Base-by-base conservation (phyloP, 2,888 invertebrate genomes). In the Vannuccia rotundouncinata region DNA sequence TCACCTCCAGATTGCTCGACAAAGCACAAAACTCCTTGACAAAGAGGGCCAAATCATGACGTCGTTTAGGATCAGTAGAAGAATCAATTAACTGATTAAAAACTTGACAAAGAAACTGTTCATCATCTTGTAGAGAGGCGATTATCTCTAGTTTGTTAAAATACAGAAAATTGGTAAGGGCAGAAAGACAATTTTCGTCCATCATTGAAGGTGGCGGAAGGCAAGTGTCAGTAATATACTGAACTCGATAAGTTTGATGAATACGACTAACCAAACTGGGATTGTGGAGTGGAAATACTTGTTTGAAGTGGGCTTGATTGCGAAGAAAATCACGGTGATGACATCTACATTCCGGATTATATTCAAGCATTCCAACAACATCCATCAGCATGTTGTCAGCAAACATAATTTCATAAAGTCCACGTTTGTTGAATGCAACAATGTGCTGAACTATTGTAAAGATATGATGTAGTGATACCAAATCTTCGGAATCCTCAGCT, bases 131-230 rank as follows among this genome's bases (percentile, higher is more conserved):
- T 88, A 99, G 94, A 86, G 95, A 91, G 84, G 94, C 95, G 84
- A 99, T 97, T 89, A 99, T 99, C 91, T 99, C 98, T 87, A 97
- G 95, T 90, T 99, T 98, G 90, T 97, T 98, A 90, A 99, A 99
- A 91, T 96, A 99, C 89, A 99, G 95, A 91, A 98, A 98, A 91
- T 96, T 97, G 88, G 94, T 95, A 86, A 99, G 90, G 82, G 96
- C 95, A 85, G 95, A 96, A 83, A 99, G 91, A 92, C 98, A 92
- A 89, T 98, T 99, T 89, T 99, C 99, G 88, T 99, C 99, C 89
- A 98, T 99, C 85, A 99, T 94, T 84, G 96, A 96, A 13, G 99
- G 98, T 27, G 98, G 95, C 29, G 99, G 99, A 86, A 99, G 90
- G 85, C 99, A 98, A 85, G 98, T 96, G 89, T 99, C 99, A 84